Conservation (phyloP, 2,888 invertebrate species). For the Halocaridina rubra region DNA sequence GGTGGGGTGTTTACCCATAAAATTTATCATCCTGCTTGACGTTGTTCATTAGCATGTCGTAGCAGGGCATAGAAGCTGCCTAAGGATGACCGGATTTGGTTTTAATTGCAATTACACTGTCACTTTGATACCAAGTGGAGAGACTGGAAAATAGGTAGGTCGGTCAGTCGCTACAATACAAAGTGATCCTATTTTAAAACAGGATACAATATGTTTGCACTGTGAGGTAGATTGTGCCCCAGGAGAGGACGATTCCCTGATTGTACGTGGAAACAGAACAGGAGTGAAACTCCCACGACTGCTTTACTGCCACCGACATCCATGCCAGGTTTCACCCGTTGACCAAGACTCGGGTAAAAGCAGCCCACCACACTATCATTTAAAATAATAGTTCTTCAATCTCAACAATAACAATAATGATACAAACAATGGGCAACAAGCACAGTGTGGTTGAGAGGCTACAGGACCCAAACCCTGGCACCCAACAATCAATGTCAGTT, state of each 20-base stretch:
- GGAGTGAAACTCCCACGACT: no score
- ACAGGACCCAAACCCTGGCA: slow-evolving; percentile 38
- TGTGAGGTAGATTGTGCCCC: slow-evolving; percentile 58
- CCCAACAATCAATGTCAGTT: slow-evolving; percentile 47
- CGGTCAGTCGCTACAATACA: slow-evolving; percentile 60
- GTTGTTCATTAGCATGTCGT: no score
- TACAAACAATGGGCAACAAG: slow-evolving; percentile 58
- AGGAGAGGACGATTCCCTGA: slow-evolving; percentile 52
- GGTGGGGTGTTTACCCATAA: no score
- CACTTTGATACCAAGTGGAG: slow-evolving; percentile 57
- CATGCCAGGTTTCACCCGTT: slow-evolving; percentile 37
- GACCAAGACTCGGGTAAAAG: slow-evolving; percentile 34
- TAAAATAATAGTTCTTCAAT: slow-evolving; percentile 61
- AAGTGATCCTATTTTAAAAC: slow-evolving; percentile 55
- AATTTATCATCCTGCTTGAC: no score
- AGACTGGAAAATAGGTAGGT: slow-evolving; percentile 57
- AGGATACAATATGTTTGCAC: slow-evolving; percentile 61
- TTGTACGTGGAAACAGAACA: slow-evolving; percentile 42
- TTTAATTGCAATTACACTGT: no score
- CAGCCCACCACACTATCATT: slow-evolving; percentile 53
- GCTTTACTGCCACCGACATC: slow-evolving; percentile 36
- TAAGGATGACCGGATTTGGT: slow-evolving; percentile 31
- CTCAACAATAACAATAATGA: slow-evolving; percentile 57
- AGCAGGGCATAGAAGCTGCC: slow-evolving; percentile 41
- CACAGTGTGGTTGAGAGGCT: slow-evolving; percentile 46